These are phyloP conservation scores for Gobio gobio DNA, from an alignment of 2,113 vertebrate genomes.

Conservation along the genomic window DNA sequence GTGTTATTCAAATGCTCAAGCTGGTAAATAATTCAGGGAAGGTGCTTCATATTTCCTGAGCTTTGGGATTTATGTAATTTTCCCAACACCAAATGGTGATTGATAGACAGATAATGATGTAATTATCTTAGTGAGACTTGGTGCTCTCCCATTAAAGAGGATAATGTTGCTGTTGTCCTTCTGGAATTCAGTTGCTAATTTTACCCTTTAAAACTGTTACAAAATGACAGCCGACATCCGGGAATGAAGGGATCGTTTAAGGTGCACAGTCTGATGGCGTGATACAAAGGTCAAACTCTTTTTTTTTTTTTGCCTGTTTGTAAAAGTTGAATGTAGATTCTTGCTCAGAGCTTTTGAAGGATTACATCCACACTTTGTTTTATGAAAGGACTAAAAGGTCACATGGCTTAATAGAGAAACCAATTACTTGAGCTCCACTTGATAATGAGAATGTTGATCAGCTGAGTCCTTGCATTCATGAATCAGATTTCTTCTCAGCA, in stretches of 20 bases:
- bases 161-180: conserved; percentile 68
- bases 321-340: conserved; percentile 4
- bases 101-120: conserved; percentile 67
- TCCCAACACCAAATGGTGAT: conserved; percentile 54
- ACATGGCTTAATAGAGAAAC: conserved; percentile 38
- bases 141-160: conserved; percentile 62
- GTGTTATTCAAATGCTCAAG: conserved; percentile 53
- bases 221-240: conserved; percentile 31
- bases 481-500: conserved; percentile 14
- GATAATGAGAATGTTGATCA: conserved; percentile 42
- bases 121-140: conserved; percentile 63
- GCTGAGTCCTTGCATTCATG: background rate
- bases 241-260: conserved; percentile 14
- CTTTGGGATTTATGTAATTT: conserved; percentile 54
- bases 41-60: conserved; percentile 43
- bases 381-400: conserved; percentile 40
- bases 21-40: conserved; percentile 58
- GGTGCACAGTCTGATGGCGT: background rate
- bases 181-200: conserved; percentile 53
- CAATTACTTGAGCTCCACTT: conserved; percentile 41
- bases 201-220: conserved; percentile 45
- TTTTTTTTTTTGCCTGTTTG: background rate
- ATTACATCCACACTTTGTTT: conserved; percentile 17
- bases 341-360: conserved; percentile 33
- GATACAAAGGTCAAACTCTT: background rate